Evolutionary conservation across 1,140 invertebrate species (phyloP), one percentile per base, ranked within the genome.

Genomic region (Globodera rostochiensis): DNA sequence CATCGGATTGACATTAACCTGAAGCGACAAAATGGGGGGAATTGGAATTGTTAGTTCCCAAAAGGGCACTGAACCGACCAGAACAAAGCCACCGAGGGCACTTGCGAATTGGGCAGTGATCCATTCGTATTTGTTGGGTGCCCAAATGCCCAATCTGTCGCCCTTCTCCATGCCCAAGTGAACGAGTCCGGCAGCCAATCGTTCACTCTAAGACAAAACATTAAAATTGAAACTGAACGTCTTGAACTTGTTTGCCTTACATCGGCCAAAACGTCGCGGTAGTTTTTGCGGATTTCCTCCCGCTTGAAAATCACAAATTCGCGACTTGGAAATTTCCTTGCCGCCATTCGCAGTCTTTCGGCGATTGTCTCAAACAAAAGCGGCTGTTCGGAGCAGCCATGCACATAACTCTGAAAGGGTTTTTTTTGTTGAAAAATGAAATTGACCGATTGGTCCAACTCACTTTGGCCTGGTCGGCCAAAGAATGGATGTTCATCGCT

Each of bases 121-220:
- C 95, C 96, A 98, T 86, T 95, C 93, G 7, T 93, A 87, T 46
- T 92, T 92, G 90, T 98, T 98, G 0, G 95, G 95, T 0, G 94
- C 93, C 94, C 95, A 97, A 15, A 98, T 91, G 0, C 94, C 96
- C 4, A 99, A 85, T 8, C 94, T 90, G 87, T 98, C 96, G 0
- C 95, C 95, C 74, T 91, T 92, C 80, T 93, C 88, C 13, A 98
- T 88, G 0, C 95, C 95, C 13, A 96, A 87, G 46, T 92, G 92
- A 66, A 93, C 88, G 0, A 98, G 91, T 1, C 95, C 94, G 19
- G 94, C 94, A 4, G 95, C 96, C 2, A 98, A 87, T 50, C 92
- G 92, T 86, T 97, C 94, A 1, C 92, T 93, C 92, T 95, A 79
- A 84, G 36, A 87, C 77, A 45, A 11, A 8, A 19, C 11, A 11